These are phyloP conservation scores for Sebastes itinus DNA, from an alignment of 2,797 vertebrate genomes.

Conservation along the genomic window DNA sequence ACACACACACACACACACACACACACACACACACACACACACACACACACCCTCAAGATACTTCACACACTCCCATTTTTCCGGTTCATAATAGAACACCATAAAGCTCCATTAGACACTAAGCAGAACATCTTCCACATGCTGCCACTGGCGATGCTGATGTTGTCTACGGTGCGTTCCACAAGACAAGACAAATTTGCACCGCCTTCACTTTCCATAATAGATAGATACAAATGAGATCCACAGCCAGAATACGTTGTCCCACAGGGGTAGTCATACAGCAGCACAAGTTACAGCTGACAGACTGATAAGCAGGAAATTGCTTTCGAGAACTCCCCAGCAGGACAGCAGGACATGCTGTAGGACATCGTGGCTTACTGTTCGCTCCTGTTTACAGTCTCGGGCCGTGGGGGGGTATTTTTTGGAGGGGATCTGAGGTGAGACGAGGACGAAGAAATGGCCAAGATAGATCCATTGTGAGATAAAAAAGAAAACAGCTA, in stretches of 20 bases:
- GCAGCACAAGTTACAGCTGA: constrained; percentile 43
- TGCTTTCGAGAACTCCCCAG: constrained; percentile 46
- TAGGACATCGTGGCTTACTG: constrained; percentile 51
- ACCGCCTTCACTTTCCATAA: constrained; percentile 21
- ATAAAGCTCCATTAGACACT: constrained; percentile 11
- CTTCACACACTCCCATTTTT: neutral
- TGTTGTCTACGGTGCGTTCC: constrained; percentile 19
- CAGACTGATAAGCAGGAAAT: constrained; percentile 29
- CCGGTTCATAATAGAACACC: neutral
- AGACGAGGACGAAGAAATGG: constrained; percentile 39
- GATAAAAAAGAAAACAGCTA: constrained; percentile 38
- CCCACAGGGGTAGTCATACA: constrained; percentile 19
- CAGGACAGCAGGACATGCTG: constrained; percentile 50
- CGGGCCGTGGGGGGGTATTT: neutral
- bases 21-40: neutral
- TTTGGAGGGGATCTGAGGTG: constrained; percentile 37
- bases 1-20: neutral
- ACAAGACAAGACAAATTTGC: constrained; percentile 19
- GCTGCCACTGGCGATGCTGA: constrained; percentile 1
- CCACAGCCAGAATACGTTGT: constrained; percentile 30
- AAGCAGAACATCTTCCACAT: constrained; percentile 15
- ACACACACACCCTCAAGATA: neutral
- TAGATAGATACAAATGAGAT: constrained; percentile 34
- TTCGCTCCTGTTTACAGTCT: constrained; percentile 47
- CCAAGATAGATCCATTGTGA: constrained; percentile 51